These are phyloP conservation scores for Hyles euphorbiae DNA, from an alignment of 1,140 invertebrate genomes.

Conservation along the genomic window DNA sequence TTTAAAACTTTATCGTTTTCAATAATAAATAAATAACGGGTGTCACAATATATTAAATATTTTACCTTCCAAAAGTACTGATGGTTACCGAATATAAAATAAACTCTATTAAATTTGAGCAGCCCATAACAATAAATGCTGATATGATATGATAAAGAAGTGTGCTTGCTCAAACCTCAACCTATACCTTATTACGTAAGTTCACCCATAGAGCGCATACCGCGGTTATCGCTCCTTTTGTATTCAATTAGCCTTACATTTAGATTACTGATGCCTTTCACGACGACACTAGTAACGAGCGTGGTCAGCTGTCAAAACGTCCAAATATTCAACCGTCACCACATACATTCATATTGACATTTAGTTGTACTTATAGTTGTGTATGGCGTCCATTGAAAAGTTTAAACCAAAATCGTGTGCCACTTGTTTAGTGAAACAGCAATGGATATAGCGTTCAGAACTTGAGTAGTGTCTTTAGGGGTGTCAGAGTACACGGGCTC, in stretches of 20 bases:
- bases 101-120: too few species aligned
- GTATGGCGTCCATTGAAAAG: background rate
- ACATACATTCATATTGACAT: too few species aligned
- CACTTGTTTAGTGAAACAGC: background rate
- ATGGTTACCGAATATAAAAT: too few species aligned
- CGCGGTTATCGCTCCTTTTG: conserved; percentile 67
- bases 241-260: conserved; percentile 74
- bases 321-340: conserved; percentile 61
- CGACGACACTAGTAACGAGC: conserved; percentile 70
- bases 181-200: conserved; percentile 47
- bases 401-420: background rate
- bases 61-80: too few species aligned
- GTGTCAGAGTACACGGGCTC: conserved; percentile 18
- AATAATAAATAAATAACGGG: background rate
- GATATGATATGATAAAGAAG: conserved; percentile 26
- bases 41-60: too few species aligned
- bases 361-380: too few species aligned
- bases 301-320: conserved; percentile 73
- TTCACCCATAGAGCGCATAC: conserved; percentile 56
- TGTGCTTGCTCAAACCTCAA: conserved; percentile 31
- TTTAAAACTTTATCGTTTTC: background rate
- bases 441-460: conserved; percentile 13
- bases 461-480: conserved; percentile 13
- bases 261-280: conserved; percentile 70
- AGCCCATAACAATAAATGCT: too few species aligned